Evolutionary conservation across 2,797 vertebrate species (phyloP), one percentile per base, ranked within the genome.

Genomic region (Heteromormyrus szaboi): DNA sequence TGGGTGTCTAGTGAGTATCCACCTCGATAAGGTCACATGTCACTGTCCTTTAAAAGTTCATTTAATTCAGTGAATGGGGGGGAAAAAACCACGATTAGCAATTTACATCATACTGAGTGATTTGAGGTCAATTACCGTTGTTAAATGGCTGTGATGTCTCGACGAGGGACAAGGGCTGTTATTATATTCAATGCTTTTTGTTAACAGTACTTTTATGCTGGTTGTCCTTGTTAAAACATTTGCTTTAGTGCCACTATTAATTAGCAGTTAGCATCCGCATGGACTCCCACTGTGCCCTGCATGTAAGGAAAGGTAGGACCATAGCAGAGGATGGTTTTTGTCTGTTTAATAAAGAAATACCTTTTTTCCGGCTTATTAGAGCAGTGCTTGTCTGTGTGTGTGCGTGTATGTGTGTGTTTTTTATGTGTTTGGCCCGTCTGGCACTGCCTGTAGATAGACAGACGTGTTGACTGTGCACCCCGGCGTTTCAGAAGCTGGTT

Each of bases 401-500:
- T n/a, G 41, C 6, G 17, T 9, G 17, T 9, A n/a, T n/a, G 41
- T 81, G 37, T 46, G 33, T 79, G 37, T 19, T 81, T 51, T 9
- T 51, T 51, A 41, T 9, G 19, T 22, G 48, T n/a, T 48, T 84
- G 22, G 11, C 81, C 4, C 12, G 46, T 14, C 44, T 48, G 46
- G 46, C 81, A 50, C 22, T 44, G 76, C 76, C 76, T 79, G 81
- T 92, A 92, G 90, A 91, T 90, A 89, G 91, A 91, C 44, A 59
- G 83, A 53, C 87, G 25, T 62, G 81, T 59, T 79, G 87, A 53
- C 81, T 37, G 89, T 81, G 76, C 91, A 87, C 87, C 91, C 91
- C 89, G 81, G 90, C 62, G 88, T 89, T 92, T 90, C 89, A 88
- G 90, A 91, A 87, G 86, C 89, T 14, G 89, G 87, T 92, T 92